Evolutionary conservation across 2,797 vertebrate species (phyloP).

Genomic region (Neomorphus geoffroyi): DNA sequence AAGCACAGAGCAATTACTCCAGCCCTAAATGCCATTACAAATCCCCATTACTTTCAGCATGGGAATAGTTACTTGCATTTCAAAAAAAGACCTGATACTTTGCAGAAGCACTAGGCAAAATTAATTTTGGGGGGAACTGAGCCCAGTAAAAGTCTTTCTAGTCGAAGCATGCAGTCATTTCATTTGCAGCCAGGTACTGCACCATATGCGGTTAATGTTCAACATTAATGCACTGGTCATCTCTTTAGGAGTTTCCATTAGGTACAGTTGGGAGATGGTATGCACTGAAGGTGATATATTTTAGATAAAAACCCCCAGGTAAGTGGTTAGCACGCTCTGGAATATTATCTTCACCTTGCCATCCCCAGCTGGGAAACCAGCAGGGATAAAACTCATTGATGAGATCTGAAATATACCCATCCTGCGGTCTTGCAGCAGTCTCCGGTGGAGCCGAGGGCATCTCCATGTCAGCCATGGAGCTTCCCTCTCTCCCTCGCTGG

Average conservation of each 20-base stretch:
- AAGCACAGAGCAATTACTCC: background rate
- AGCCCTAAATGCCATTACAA: background rate
- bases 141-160: background rate
- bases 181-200: background rate
- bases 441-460: background rate
- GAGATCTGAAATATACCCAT: background rate
- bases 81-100: background rate
- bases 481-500: background rate
- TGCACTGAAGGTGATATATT: background rate
- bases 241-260: background rate
- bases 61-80: background rate
- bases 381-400: background rate
- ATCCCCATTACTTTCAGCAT: background rate
- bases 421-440: background rate
- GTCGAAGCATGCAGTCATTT: background rate
- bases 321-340: background rate
- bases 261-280: background rate
- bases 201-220: background rate
- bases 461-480: background rate
- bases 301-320: background rate
- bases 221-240: accelerated
- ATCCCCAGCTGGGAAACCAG: accelerated
- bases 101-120: background rate
- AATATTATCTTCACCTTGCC: background rate
- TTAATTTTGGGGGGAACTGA: background rate